Evolutionary conservation across 2,797 vertebrate genomes (phyloP).

Genomic region (Anguilla anguilla): DNA sequence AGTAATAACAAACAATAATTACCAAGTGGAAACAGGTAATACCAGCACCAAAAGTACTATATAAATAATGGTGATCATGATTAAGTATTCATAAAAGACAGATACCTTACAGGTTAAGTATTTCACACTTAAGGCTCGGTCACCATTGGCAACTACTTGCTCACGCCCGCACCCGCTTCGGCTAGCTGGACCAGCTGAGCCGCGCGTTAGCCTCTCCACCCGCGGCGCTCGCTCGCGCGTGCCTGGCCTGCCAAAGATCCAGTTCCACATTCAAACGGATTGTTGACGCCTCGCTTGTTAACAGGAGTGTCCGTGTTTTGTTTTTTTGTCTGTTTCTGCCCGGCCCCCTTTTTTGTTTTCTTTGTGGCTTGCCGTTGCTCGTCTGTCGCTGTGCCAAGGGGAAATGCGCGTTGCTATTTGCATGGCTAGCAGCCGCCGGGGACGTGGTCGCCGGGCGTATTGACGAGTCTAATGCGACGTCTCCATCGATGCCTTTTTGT

Average conservation of each 20-base stretch:
- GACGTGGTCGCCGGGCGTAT: slow-evolving; percentile 33
- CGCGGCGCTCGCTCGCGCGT: slow-evolving; percentile 61
- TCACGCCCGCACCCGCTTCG: slow-evolving; percentile 24
- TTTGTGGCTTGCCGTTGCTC: slow-evolving; percentile 60
- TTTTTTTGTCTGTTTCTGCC: slow-evolving; percentile 55
- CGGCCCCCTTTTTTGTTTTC: slow-evolving; percentile 38
- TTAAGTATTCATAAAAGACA: no score
- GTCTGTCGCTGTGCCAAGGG: slow-evolving; percentile 58
- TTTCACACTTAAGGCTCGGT: no score
- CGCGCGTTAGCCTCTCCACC: slow-evolving; percentile 39
- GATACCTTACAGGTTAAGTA: no score
- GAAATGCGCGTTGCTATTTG: slow-evolving; percentile 32
- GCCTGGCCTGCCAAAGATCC: slow-evolving; percentile 67
- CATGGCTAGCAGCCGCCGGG: background rate
- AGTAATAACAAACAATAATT: no score
- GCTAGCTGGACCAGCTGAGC: slow-evolving; percentile 38
- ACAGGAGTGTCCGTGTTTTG: slow-evolving; percentile 53
- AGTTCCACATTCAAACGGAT: slow-evolving; percentile 58
- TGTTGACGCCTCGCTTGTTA: slow-evolving; percentile 37
- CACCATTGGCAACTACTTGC: slow-evolving; percentile 4
- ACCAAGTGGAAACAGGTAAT: no score
- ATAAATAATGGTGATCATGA: no score
- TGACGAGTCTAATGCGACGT: slow-evolving; percentile 37
- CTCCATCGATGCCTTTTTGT: slow-evolving; percentile 54
- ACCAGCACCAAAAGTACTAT: no score